A percentile compares a stretch with the other conserved stretches of the same genome.
phyloP scores from a whole-genome alignment of 2,888 invertebrate species.

The Nineta flava region DNA sequence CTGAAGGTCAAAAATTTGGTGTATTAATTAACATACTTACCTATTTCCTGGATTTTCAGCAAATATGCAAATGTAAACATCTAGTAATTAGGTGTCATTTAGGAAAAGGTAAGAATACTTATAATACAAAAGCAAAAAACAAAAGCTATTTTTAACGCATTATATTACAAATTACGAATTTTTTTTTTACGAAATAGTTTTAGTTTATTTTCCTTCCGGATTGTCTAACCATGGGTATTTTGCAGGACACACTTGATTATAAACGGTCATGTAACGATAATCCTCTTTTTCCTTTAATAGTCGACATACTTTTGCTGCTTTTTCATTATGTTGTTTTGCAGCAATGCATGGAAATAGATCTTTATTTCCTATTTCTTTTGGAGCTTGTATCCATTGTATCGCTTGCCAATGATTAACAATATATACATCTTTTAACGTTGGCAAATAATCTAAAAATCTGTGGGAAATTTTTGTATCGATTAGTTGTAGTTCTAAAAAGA shows the following conservation, averaged over 20 bases:
- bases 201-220: constrained; percentile 21
- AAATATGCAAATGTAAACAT: too few relatives aligned
- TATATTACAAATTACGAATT: too few relatives aligned
- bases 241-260: constrained; percentile 22
- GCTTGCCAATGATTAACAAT: constrained; percentile 27
- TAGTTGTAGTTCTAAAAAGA: too few relatives aligned
- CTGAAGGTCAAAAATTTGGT: too few relatives aligned
- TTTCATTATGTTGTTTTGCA: constrained; percentile 15
- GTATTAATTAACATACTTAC: too few relatives aligned
- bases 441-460: constrained; percentile 24
- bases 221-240: constrained; percentile 30
- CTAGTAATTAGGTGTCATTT: too few relatives aligned
- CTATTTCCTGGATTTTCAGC: too few relatives aligned
- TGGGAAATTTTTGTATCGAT: background rate
- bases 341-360: background rate
- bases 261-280: constrained; percentile 17
- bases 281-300: constrained; percentile 14
- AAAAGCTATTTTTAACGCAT: too few relatives aligned
- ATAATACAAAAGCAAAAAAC: too few relatives aligned
- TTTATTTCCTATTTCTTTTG: constrained; percentile 18
- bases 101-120: too few relatives aligned
- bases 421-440: constrained; percentile 23
- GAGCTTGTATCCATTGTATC: constrained; percentile 28
- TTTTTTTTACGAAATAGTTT: too few relatives aligned
- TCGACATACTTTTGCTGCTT: constrained; percentile 9